Percentiles rank a stretch among this genome's conserved stretches.
phyloP scores from a whole-genome alignment of 2,113 vertebrate genomes.

The Noctilio leporinus region DNA sequence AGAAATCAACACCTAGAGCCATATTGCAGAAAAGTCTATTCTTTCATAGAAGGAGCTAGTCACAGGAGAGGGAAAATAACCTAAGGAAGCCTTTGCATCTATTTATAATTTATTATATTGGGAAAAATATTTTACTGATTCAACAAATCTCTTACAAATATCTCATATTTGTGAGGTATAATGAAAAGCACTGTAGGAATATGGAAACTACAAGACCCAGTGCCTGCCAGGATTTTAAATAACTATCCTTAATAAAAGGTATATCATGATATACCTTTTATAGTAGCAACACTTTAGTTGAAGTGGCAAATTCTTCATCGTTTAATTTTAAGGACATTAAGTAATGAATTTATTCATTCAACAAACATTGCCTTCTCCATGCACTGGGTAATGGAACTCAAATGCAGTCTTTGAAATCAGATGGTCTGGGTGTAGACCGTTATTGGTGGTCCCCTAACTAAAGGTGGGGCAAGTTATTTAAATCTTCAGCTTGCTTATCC shows the following conservation, averaged over 20 bases:
- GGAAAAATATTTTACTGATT: constrained; percentile 4
- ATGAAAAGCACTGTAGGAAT: not conserved
- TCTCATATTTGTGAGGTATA: not conserved
- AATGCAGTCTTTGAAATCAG: not conserved
- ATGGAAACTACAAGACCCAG: not conserved
- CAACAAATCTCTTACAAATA: not conserved
- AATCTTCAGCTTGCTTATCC: not conserved
- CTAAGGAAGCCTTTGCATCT: not conserved
- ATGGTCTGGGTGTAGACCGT: not conserved
- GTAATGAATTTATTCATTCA: not conserved
- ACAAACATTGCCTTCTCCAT: not conserved
- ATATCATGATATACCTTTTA: not conserved
- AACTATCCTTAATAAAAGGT: not conserved
- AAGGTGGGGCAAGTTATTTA: not conserved
- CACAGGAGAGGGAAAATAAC: not conserved
- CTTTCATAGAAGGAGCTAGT: not conserved
- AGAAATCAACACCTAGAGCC: not conserved
- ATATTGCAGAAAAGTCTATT: not conserved
- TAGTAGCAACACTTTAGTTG: not conserved
- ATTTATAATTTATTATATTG: not conserved
- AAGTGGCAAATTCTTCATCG: not conserved
- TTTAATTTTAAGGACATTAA: constrained; percentile 1
- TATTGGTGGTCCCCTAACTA: not conserved
- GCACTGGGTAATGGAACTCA: not conserved
- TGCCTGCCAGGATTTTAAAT: not conserved